These are phyloP conservation scores for Triplophysa yarkandensis DNA, from an alignment of 2,797 vertebrate species.

Conservation along the genomic window DNA sequence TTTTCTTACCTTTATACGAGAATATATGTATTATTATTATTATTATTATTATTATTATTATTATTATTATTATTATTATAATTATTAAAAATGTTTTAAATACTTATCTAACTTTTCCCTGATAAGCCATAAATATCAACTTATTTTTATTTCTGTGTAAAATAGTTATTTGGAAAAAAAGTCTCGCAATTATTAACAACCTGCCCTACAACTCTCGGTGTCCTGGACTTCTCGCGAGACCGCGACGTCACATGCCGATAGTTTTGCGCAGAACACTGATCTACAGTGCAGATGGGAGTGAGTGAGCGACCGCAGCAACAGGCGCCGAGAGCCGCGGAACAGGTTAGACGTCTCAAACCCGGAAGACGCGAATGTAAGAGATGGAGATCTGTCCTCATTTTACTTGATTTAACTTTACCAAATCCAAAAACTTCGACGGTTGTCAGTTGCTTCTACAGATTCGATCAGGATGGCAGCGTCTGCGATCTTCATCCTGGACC, in stretches of 20 bases:
- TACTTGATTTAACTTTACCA: constrained; percentile 14
- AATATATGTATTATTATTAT: no score
- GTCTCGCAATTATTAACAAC: no score
- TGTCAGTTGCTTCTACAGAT: background rate
- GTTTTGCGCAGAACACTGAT: background rate
- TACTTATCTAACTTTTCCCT: no score
- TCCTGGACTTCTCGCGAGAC: background rate
- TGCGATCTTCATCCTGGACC: constrained; percentile 80
- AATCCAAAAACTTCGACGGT: constrained; percentile 8
- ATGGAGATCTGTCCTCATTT: constrained; percentile 41
- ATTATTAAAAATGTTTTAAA: no score
- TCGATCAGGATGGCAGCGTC: constrained; percentile 76
- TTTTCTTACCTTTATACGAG: no score
- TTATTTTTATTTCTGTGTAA: no score
- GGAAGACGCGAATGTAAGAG: constrained; percentile 55
- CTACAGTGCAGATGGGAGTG: background rate
- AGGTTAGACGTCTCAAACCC: constrained; percentile 62
- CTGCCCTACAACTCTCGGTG: no score
- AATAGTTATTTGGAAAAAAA: no score
- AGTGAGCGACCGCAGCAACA: background rate
- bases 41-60: no score
- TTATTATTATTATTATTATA: no score
- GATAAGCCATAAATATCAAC: no score
- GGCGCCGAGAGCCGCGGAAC: constrained; percentile 64
- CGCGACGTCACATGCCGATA: background rate